Conservation (phyloP, 2,797 vertebrate genomes). For the Allobates femoralis region DNA sequence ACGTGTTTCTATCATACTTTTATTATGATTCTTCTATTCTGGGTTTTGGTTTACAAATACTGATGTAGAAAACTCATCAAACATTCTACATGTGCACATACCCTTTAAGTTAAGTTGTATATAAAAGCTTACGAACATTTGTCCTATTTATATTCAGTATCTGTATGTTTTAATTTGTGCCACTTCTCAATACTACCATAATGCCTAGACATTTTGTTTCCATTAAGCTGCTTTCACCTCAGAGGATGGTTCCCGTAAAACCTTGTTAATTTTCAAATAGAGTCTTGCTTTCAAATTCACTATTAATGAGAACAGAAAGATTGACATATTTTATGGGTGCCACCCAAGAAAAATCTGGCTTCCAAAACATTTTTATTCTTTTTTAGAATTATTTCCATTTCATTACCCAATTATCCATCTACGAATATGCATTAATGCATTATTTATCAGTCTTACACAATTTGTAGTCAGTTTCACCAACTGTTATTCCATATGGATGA, state of each 20-base stretch:
- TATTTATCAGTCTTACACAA: conserved; percentile 66
- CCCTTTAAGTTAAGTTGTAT: not conserved
- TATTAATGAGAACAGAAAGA: conserved; percentile 2
- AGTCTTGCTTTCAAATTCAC: conserved; percentile 14
- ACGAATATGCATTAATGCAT: conserved; percentile 63
- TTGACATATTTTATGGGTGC: conserved; percentile 39
- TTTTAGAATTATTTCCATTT: conserved; percentile 45
- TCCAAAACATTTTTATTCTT: conserved; percentile 33
- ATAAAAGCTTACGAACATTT: not conserved
- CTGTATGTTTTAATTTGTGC: not conserved
- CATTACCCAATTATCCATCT: conserved; percentile 45
- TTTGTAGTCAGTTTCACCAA: conserved; percentile 68
- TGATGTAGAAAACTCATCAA: too few species aligned
- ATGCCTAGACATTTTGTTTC: not conserved
- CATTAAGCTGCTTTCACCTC: not conserved
- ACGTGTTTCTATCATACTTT: too few species aligned
- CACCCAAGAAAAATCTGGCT: conserved; percentile 54
- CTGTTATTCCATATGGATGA: conserved; percentile 66
- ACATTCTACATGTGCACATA: too few species aligned
- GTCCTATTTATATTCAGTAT: not conserved
- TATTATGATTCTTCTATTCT: too few species aligned
- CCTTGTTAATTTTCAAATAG: not conserved
- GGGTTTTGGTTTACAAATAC: too few species aligned
- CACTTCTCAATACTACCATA: not conserved
- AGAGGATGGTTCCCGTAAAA: not conserved